Evolutionary conservation across 2,888 invertebrate genomes (phyloP), one percentile per base, ranked within the genome.

Genomic region (Eristalinus aeneus): DNA sequence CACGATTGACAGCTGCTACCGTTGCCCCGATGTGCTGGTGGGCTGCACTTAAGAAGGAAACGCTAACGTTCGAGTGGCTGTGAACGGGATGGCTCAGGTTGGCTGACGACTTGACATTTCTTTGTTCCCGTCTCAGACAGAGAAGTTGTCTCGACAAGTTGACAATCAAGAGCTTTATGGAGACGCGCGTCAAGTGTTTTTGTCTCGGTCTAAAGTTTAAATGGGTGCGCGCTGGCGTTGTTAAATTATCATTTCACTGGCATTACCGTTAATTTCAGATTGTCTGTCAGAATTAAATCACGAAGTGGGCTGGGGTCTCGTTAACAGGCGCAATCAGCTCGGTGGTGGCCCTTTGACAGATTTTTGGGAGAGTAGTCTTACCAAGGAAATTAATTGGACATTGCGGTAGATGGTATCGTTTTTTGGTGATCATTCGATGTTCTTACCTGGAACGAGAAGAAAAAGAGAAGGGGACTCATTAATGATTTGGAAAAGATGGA

Each of bases 1-100:
- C 5, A 39, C 78, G 64, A 78, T 74, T 79, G 83, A 84, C 78
- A 83, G 83, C 34, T 68, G 31, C 39, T 23, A n/a, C n/a, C 16
- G 46, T 16, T 46, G 27, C 46, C 0, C n/a, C 16, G 34, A 34
- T 9, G 8, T 34, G 46, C 46, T 46, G n/a, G 46, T 46, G 46
- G 46, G 46, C 16, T 46, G 46, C 46, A 8, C 46, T 46, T 46
- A 46, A 46, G 46, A 46, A 46, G 46, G 46, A 23, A 39, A 36
- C n/a, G 65, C 34, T 34, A 12, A 20, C 65, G 16, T 34, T 68
- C 56, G 20, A 75, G 58, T 64, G 68, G 54, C 20, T 64, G 46
- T 27, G 63, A 54, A 58, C 27, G 27, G 61, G 68, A 75, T 76
- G 71, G 67, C 58, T 75, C 71, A 79, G 65, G 32, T 68, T 34